A percentile compares a stretch with the other conserved stretches of the same genome.
Conservation (phyloP, 2,797 vertebrate genomes). For the Momotus momota region DNA sequence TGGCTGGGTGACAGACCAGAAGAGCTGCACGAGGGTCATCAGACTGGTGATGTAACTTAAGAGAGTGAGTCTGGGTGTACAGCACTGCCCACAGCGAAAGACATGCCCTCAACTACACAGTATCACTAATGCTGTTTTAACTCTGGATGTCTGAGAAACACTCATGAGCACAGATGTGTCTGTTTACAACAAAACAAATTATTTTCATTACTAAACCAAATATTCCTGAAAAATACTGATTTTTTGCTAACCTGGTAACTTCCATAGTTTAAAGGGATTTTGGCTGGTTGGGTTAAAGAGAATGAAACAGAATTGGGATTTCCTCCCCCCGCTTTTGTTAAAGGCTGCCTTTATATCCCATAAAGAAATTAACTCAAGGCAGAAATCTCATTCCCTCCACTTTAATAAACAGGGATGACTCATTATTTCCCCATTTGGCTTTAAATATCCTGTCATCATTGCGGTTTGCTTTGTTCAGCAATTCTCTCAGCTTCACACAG, state of each 20-base stretch:
- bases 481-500: background rate
- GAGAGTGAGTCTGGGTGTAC: background rate
- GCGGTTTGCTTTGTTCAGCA: slow-evolving; percentile 32
- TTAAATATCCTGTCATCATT: background rate
- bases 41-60: too few relatives aligned
- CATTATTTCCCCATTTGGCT: slow-evolving; percentile 21
- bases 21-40: background rate
- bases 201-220: background rate
- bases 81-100: background rate
- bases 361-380: background rate
- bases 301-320: background rate
- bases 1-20: background rate
- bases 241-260: background rate
- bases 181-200: background rate
- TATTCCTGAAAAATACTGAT: background rate
- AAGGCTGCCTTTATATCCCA: background rate
- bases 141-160: background rate
- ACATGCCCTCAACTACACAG: background rate
- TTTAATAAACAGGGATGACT: background rate
- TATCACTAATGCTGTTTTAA: background rate
- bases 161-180: background rate
- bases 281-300: background rate
- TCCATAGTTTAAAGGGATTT: background rate
- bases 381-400: slow-evolving; percentile 1
- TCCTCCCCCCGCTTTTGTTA: background rate